Percentiles rank a stretch among this genome's conserved stretches.
phyloP scores from a whole-genome alignment of 2,113 vertebrate genomes.

The Calyptomena viridis region DNA sequence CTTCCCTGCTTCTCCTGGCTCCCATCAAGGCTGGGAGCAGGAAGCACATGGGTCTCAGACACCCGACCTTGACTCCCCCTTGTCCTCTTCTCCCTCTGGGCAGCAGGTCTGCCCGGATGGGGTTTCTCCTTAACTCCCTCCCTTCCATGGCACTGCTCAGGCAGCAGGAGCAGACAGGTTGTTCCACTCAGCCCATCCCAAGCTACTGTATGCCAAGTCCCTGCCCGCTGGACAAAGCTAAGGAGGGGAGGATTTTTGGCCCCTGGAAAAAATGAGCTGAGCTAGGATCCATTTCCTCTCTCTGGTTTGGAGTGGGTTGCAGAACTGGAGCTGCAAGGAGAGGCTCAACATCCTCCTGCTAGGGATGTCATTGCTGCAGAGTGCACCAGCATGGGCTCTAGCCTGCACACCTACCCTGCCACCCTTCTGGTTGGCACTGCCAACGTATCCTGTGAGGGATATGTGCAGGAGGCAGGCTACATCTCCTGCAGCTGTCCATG shows the following conservation, averaged over 20 bases:
- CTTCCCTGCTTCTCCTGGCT: conserved; percentile 24
- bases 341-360: not conserved
- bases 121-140: not conserved
- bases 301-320: not conserved
- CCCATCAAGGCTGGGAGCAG: conserved; percentile 1
- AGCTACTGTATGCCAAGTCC: not conserved
- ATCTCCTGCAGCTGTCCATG: not conserved
- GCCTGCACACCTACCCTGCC: not conserved
- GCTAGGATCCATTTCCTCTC: not conserved
- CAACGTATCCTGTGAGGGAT: not conserved
- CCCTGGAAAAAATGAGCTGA: not conserved
- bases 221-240: not conserved
- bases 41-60: conserved; percentile 37
- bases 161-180: not conserved
- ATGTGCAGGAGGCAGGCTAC: not conserved
- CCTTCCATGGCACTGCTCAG: accelerated
- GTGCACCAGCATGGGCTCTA: not conserved
- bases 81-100: not conserved
- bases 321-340: not conserved
- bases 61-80: conserved; percentile 27
- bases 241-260: not conserved
- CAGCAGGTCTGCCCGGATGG: not conserved
- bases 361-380: not conserved
- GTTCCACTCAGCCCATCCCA: not conserved
- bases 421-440: not conserved